Conservation (phyloP, 2,113 vertebrate genomes). For the Brachypodius melanocephalos region DNA sequence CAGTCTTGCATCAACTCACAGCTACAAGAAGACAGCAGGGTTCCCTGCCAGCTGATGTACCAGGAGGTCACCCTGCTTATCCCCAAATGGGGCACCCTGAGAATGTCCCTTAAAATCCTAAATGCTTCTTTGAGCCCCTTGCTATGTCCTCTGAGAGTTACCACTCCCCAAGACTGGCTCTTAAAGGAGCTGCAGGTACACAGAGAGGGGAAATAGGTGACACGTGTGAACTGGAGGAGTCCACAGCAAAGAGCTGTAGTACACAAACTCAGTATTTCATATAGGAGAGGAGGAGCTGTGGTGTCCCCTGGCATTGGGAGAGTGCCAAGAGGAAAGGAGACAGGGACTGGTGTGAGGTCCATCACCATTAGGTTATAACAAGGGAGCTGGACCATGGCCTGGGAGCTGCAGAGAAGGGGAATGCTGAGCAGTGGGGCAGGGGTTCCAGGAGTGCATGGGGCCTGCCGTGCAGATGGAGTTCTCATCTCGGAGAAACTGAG, state of each 20-base stretch:
- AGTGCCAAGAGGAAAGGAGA: background rate
- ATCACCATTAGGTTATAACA: background rate
- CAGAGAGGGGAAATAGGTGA: background rate
- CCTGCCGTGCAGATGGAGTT: background rate
- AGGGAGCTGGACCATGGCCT: background rate
- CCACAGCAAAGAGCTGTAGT: background rate
- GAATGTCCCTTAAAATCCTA: background rate
- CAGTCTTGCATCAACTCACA: fast-evolving
- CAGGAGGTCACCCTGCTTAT: background rate
- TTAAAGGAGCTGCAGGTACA: background rate
- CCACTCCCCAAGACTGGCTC: background rate
- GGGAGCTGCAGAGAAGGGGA: background rate
- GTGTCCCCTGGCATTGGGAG: background rate
- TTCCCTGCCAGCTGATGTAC: background rate
- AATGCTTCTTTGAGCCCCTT: background rate
- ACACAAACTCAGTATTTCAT: background rate
- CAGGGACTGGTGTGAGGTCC: background rate
- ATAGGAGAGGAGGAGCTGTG: background rate
- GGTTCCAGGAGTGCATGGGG: fast-evolving
- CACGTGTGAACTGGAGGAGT: fast-evolving
- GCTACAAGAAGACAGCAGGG: background rate
- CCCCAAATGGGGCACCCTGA: background rate
- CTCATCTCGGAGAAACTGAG: background rate
- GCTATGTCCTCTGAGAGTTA: background rate
- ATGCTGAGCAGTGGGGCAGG: background rate